Conservation (phyloP, 2,113 vertebrate genomes). For the Lucifuga dentata region DNA sequence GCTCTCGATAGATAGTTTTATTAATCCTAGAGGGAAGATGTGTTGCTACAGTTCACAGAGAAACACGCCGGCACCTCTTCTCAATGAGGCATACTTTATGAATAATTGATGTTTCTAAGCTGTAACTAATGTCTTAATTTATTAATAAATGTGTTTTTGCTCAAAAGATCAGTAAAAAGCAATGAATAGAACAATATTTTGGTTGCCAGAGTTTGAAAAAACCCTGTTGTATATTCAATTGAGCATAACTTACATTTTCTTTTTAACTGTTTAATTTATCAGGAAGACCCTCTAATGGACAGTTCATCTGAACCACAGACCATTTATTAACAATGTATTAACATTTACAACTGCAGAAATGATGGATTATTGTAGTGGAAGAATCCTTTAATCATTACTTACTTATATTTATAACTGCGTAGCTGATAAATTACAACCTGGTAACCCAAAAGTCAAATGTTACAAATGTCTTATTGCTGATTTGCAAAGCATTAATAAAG, state of each 20-base stretch:
- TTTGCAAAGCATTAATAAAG: too few species aligned
- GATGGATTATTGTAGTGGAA: conserved; percentile 19
- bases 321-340: conserved; percentile 25
- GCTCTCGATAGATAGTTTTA: conserved; percentile 7
- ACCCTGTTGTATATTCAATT: too few species aligned
- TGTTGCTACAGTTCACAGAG: conserved; percentile 6
- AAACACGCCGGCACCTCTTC: conserved; percentile 1
- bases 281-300: neutral
- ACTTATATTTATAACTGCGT: conserved; percentile 14
- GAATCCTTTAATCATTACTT: conserved; percentile 26
- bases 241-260: too few species aligned
- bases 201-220: too few species aligned
- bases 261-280: conserved; percentile 5
- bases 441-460: neutral
- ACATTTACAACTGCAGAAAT: conserved; percentile 19
- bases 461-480: too few species aligned
- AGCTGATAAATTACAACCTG: neutral
- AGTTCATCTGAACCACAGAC: conserved; percentile 3
- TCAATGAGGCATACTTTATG: neutral
- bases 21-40: conserved; percentile 22
- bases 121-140: too few species aligned
- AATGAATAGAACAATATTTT: too few species aligned
- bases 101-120: too few species aligned
- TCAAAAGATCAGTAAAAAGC: too few species aligned
- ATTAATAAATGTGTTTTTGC: too few species aligned